Evolutionary conservation across 2,888 invertebrate genomes (phyloP), one percentile per base, ranked within the genome.

Genomic region (Cryptocheilus praepositus): DNA sequence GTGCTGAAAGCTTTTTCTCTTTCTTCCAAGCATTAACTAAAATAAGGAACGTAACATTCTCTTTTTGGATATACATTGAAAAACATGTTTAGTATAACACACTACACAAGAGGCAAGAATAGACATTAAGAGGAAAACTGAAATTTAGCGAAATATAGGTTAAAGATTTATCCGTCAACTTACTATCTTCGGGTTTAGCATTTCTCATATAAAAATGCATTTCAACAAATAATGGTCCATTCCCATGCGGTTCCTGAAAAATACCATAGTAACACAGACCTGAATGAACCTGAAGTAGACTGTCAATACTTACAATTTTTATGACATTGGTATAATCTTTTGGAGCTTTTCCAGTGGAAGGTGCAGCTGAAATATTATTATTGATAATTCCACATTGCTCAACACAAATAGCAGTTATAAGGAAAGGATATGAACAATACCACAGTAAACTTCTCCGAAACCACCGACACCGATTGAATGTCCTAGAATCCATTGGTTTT

Each of bases 211-310:
- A 98, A 88, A 97, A 97, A 89, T 96, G 94, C 90, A 95, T 95
- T 90, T 98, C 98, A 57, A 96, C 96, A 90, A 97, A 99, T 0
- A 99, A 89, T 0, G 98, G 98, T 0, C 98, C 98, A 91, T 98
- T 98, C 69, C 91, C 93, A 87, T 94, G 94, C 11, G 98, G 98
- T 90, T 98, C 98, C 95, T 96, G 78, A 65, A 89, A 86, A 64
- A 22, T 22, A 53, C 56, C 52, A 61, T 8, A 46, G 65, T 61
- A 56, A 4, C 19, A 11, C n/a, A 55, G 4, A n/a, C 21, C 21
- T 2, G 5, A 44, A 61, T 19, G 18, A n/a, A 56, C 1, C 43
- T 36, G 18, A 55, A 49, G 16, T n/a, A 58, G 19, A 36, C 18
- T 51, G 15, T 28, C n/a, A 44, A n/a, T 44, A 91, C 93, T 92